phyloP scores from a whole-genome alignment of 2,113 vertebrate genomes.

The Psittacara wagleri region DNA sequence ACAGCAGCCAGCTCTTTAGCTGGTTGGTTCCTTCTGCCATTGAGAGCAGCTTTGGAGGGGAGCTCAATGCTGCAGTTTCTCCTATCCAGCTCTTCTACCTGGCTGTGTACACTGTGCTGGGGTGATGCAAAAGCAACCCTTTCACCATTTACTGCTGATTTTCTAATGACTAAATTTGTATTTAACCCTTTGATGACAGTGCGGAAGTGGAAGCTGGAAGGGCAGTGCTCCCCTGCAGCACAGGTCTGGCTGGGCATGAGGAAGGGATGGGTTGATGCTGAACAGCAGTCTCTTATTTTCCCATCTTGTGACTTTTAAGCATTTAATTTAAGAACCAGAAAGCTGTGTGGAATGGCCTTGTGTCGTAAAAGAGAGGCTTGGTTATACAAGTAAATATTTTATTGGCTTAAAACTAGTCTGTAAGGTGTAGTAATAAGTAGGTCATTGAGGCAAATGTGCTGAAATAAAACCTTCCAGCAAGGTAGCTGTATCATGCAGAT shows the following conservation, averaged over 20 bases:
- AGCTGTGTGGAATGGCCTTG: background rate
- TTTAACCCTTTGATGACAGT: background rate
- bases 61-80: background rate
- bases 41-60: background rate
- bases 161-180: background rate
- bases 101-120: fast-evolving
- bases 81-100: fast-evolving
- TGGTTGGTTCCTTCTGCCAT: background rate
- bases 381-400: background rate
- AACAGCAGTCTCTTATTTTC: background rate
- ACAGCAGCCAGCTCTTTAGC: background rate
- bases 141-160: background rate
- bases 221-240: fast-evolving
- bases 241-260: background rate
- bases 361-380: background rate
- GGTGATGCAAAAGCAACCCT: background rate
- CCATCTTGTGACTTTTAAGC: background rate
- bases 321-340: background rate
- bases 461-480: background rate
- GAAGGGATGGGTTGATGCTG: background rate
- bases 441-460: background rate
- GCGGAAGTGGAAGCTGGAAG: background rate
- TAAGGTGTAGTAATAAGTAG: background rate
- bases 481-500: background rate
- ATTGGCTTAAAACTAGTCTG: background rate